Evolutionary conservation across 1,140 invertebrate genomes (phyloP), one percentile per base, ranked within the genome.

Genomic region (Cydia amplana): DNA sequence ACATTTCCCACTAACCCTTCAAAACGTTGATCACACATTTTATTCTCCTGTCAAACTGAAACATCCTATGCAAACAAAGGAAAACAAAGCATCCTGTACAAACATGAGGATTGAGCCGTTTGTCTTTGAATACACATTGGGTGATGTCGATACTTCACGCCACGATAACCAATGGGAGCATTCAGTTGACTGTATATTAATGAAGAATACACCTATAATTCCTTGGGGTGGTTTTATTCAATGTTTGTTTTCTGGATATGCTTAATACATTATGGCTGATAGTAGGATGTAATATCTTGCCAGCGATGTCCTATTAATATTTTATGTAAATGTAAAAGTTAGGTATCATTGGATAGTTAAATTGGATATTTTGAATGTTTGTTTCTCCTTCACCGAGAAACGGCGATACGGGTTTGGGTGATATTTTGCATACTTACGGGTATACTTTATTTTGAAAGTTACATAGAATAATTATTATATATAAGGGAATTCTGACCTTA

Each of bases 121-220:
- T 83, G 82, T 84, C 85, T 87, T 85, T 77, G 79, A 80, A 84
- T 83, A 65, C 70, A 83, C 76, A 76, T 79, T 80, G 74, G 73
- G 49, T 77, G 77, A 79, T 18, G 65, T 70, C 65, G 65, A 70
- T 70, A 70, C 65, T 70, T 36, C 16, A 70, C 65, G 65, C 28
- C 32, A 40, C 40, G 28, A 18, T 70, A 36, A 65, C 64, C 28
- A 70, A 40, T 70, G 32, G 32, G 64, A 18, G 65, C n/a, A 67
- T 36, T 67, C 25, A 18, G 28, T 70, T 70, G 65, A 36, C 4
- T 70, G n/a, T 32, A 40, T 36, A n/a, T 18, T 70, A 10, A 18
- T 36, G 3, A 40, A 12, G 25, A 67, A 51, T 18, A 16, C 14
- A 16, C 12, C 2, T 46, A 60, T 60, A 4, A 60, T 23, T 60